Evolutionary conservation across 2,797 vertebrate species (phyloP), one percentile per base, ranked within the genome.

Genomic region (Rhyacichthys aspro): DNA sequence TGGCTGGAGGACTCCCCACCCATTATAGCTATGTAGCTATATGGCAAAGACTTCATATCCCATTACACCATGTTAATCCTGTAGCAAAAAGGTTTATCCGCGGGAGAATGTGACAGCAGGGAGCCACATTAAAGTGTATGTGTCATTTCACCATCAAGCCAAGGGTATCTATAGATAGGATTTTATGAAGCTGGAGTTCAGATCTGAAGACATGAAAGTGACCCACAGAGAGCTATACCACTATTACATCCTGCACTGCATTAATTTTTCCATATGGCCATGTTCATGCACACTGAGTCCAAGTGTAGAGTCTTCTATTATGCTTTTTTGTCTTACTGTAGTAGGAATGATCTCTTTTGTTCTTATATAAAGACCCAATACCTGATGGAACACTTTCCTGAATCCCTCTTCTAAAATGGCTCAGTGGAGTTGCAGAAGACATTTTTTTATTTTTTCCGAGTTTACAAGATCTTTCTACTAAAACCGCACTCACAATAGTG

Each of bases 41-140:
- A 50, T 39, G 49, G 11, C 67, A 81, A 74, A 75, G 63, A 79
- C 78, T 81, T 70, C 69, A 77, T 53, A 55, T 86, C 50, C 42
- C 19, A 65, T 74, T 78, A 70, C 46, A 67, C 43, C 42, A 52
- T 18, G 66, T 54, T 72, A 81, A 82, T 85, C 60, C 74, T 37
- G 55, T 42, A 53, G 52, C 53, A 74, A 56, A 52, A 59, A 48
- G 46, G 33, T 44, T 71, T 43, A 71, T 69, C 37, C 68, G 59
- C 43, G 46, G 53, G 47, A 72, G 45, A 77, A 34, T 47, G 49
- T 55, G 66, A 55, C 49, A 68, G 56, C 45, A 56, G 62, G 55
- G 32, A 69, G 37, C 69, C 11, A 52, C 52, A 59, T 70, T 69
- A 73, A 28, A 74, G 49, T 55, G 44, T 59, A 76, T 58, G 46